These are phyloP conservation scores for Andrena trimmerana DNA, from an alignment of 2,888 invertebrate species.

Conservation along the genomic window DNA sequence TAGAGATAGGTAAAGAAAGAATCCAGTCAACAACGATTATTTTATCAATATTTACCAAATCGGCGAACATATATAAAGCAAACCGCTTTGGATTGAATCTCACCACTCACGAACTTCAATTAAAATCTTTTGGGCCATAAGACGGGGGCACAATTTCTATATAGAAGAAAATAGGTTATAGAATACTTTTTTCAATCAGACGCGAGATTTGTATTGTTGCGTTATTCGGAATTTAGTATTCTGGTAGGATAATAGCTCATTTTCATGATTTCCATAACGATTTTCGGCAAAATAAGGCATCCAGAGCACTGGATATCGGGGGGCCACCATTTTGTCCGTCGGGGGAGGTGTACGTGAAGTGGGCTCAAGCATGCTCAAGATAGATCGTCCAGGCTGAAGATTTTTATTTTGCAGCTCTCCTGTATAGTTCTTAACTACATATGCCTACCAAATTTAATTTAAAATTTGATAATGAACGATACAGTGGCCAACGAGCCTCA, in stretches of 20 bases:
- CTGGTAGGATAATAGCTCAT: conserved; percentile 45
- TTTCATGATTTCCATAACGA: conserved; percentile 64
- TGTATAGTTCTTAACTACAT: conserved; percentile 22
- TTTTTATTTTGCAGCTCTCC: conserved; percentile 62
- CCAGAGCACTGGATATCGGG: conserved; percentile 82
- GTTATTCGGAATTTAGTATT: conserved; percentile 59
- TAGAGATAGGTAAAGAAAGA: conserved; percentile 39
- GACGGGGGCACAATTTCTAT: conserved; percentile 75
- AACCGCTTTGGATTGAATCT: conserved; percentile 63
- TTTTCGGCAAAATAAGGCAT: conserved; percentile 78
- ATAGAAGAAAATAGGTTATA: conserved; percentile 80
- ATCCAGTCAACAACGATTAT: conserved; percentile 15
- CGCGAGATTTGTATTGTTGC: conserved; percentile 36
- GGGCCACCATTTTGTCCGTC: conserved; percentile 86
- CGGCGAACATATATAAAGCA: conserved; percentile 26
- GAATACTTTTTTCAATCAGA: conserved; percentile 61
- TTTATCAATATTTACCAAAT: conserved; percentile 32
- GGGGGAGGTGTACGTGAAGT: conserved; percentile 85
- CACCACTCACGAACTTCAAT: conserved; percentile 77
- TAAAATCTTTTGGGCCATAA: conserved; percentile 77
- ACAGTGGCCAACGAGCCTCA: conserved; percentile 56
- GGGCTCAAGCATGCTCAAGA: conserved; percentile 83
- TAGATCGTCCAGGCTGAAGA: conserved; percentile 79
- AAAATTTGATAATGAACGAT: conserved; percentile 36
- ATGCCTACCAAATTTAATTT: conserved; percentile 56